Evolutionary conservation across 2,113 vertebrate genomes (phyloP), one percentile per base, ranked within the genome.

Genomic region (Aspidoscelis tigris): DNA sequence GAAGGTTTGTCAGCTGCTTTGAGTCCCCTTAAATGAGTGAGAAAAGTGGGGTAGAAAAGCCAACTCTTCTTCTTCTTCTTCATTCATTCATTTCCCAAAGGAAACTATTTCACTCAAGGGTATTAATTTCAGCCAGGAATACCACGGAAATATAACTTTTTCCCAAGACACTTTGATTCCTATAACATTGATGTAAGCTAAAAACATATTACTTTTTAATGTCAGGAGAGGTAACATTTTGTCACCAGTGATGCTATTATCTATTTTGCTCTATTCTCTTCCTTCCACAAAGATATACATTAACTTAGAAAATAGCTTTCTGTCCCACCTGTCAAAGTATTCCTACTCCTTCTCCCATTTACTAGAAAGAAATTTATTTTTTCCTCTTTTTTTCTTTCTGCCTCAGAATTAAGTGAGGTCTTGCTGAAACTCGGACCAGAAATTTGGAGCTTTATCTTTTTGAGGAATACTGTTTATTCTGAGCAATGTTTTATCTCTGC

Each of bases 211-310:
- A 66, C 22, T 66, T 83, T 84, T 69, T 79, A 83, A 81, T 43
- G 20, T 53, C 74, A 72, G 64, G 26, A 87, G 18, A 84, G 4
- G 43, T 87, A 78, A 74, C 64, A 85, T n/a, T 89, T 86, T 86
- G 41, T 89, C 66, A 80, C 5, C 65, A 22, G 12, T 39, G 80
- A 44, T 0, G 71, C 14, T 43, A 69, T 72, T 86, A 72, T 80
- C 41, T 84, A 1, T 76, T 2, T 87, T 90, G 20, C 78, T 80
- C 78, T 81, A 47, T n/a, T 88, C 70, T 83, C 74, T 88, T 79
- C 68, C 24, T 91, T 90, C 11, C 16, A 44, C 75, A 44, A 86
- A 80, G 14, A 71, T 53, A 82, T 65, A 85, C 90, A 9, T 78
- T 77, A 80, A 80, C 87, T 84, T 41, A 9, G 44, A 89, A 80